These are phyloP conservation scores for Pyrocephalus nanus DNA, from an alignment of 2,797 vertebrate species.

Conservation along the genomic window DNA sequence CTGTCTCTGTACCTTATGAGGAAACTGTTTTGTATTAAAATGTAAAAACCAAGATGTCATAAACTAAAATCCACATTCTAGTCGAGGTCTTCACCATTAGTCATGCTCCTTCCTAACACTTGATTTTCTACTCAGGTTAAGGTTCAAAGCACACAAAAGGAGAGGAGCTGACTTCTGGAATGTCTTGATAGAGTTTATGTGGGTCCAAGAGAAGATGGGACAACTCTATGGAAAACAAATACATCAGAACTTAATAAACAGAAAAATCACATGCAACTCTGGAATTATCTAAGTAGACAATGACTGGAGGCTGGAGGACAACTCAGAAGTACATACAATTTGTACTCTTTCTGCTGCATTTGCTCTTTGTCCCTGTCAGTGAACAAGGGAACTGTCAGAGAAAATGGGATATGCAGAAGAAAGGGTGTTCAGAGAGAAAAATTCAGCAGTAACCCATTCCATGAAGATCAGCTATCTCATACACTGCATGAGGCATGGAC, in stretches of 20 bases:
- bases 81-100: neutral
- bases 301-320: neutral
- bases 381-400: neutral
- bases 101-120: neutral
- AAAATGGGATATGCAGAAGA: neutral
- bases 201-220: neutral
- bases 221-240: neutral
- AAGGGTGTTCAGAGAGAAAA: neutral
- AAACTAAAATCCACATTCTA: neutral
- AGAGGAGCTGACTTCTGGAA: neutral
- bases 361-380: neutral
- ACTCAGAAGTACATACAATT: neutral
- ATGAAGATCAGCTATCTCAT: neutral
- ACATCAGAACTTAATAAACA: neutral
- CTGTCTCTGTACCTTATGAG: neutral
- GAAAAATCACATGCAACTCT: neutral
- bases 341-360: neutral
- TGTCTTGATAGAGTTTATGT: neutral
- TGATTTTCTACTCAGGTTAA: neutral
- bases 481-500: neutral
- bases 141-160: neutral
- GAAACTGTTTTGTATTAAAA: neutral
- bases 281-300: neutral
- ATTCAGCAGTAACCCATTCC: neutral
- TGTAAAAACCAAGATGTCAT: neutral